Conservation (phyloP, 1,140 invertebrate species). For the Ctenoplectra terminalis region DNA sequence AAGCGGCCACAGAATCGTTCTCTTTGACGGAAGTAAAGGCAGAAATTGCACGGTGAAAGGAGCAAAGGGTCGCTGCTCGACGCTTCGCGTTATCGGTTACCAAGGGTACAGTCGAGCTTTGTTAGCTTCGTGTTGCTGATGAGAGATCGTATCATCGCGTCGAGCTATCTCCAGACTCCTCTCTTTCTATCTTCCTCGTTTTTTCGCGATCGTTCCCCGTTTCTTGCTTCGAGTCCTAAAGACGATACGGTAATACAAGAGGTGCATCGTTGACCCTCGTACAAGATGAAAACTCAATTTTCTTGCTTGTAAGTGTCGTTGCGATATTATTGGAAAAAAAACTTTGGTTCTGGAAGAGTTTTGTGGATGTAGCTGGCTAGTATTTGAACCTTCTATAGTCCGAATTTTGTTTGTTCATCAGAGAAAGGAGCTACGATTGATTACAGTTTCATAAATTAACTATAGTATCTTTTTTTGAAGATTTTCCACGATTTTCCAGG, state of each 20-base stretch:
- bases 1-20: conserved; percentile 38
- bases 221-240: conserved; percentile 28
- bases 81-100: conserved; percentile 48
- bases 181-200: conserved; percentile 19
- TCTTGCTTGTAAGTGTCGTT: conserved; percentile 27
- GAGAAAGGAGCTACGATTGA: too few species aligned
- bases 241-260: conserved; percentile 14
- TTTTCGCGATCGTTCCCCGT: neutral
- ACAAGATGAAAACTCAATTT: conserved; percentile 34
- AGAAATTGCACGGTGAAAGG: conserved; percentile 51
- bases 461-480: too few species aligned
- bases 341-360: neutral
- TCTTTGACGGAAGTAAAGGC: conserved; percentile 56
- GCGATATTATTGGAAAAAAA: neutral
- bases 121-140: conserved; percentile 63
- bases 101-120: conserved; percentile 53
- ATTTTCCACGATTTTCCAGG: too few species aligned
- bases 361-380: neutral
- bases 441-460: too few species aligned
- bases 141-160: conserved; percentile 65
- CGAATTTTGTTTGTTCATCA: too few species aligned
- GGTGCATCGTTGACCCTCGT: conserved; percentile 6
- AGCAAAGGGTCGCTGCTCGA: conserved; percentile 45
- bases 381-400: conserved; percentile 1
- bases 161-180: conserved; percentile 30